Base-by-base conservation (phyloP, 2,113 vertebrate genomes). In the Eidolon helvum region DNA sequence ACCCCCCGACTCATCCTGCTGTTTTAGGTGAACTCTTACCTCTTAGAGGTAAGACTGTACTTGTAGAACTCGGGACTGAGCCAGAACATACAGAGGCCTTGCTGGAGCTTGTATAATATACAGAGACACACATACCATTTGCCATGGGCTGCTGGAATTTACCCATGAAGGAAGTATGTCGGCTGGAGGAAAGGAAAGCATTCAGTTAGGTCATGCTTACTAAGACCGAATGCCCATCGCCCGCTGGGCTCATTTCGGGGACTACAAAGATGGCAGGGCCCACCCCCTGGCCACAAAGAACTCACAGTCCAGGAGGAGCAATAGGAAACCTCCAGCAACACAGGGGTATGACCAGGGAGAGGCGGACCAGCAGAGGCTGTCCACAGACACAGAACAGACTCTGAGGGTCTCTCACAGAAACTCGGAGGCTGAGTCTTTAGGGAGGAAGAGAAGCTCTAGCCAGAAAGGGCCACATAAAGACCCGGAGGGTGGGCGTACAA, bases 401-500 rank as follows among this genome's bases (percentile, higher is more conserved):
- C 16, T 1, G 4, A 15, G 11, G 8, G 33, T 7, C 22, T 33
- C 53, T 66, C 45, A 19, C n/a, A 21, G 61, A 28, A 55, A 48
- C 26, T 24, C 15, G 0, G 26, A 78, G 83, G 40, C 63, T 55
- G 53, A 38, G n/a, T 30, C 4, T 38, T 77, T 10, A 82, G 61
- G 18, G 35, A 26, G 35, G 10, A 24, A 61, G 40, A 14, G 75
- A 83, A 90, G 33, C 0, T 2, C 24, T 61, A 9, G 26, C 11
- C 16, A 14, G 16, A 0, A 40, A 50, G 8, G 4, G 10, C 59
- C 22, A 10, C 30, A 61, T 40, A 26, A 61, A 45, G n/a, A 7
- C 4, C n/a, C 7, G 7, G 6, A 43, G 14, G 1, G 6, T 12
- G 26, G 0, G 0, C 69, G 5, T 4, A 5, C 28, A 43, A n/a